Conservation (phyloP, 2,797 vertebrate genomes). For the Glyptemys insculpta region DNA sequence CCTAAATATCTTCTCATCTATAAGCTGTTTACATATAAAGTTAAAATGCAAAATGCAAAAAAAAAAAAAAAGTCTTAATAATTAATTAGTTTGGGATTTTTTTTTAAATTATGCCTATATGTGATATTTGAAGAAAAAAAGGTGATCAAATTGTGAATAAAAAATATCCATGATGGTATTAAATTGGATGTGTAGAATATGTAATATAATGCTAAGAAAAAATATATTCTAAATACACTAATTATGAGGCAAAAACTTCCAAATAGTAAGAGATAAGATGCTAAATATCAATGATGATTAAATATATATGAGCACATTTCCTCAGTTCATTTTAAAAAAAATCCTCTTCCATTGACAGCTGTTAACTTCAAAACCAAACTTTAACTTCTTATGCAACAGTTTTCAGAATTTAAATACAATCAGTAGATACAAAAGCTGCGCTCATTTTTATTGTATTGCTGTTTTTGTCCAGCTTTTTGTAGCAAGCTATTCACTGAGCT, state of each 20-base stretch:
- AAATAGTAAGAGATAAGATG: not conserved
- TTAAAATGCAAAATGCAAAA: not conserved
- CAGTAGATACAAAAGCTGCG: accelerated
- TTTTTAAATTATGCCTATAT: not conserved
- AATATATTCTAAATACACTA: not conserved
- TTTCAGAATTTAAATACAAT: constrained; percentile 6
- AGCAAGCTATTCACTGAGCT: not conserved
- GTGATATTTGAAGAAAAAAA: constrained; percentile 6
- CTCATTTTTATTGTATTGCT: not conserved
- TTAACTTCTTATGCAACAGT: not conserved
- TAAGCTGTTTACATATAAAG: not conserved
- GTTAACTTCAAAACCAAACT: no score
- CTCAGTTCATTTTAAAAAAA: not conserved
- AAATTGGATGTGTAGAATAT: constrained; percentile 9
- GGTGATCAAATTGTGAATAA: constrained; percentile 49
- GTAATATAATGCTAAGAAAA: not conserved
- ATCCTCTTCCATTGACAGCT: constrained; percentile 12
- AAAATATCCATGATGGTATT: not conserved
- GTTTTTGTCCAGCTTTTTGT: constrained; percentile 1
- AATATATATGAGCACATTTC: not conserved
- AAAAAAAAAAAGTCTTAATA: not conserved
- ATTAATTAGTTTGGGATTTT: not conserved
- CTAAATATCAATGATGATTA: not conserved
- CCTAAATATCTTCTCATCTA: constrained; percentile 3
- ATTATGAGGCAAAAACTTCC: not conserved